A percentile compares a stretch with the other conserved stretches of the same genome.
phyloP scores from a whole-genome alignment of 30 jellyfish, hydroid and myxozoan species.

The Morbakka virulenta region DNA sequence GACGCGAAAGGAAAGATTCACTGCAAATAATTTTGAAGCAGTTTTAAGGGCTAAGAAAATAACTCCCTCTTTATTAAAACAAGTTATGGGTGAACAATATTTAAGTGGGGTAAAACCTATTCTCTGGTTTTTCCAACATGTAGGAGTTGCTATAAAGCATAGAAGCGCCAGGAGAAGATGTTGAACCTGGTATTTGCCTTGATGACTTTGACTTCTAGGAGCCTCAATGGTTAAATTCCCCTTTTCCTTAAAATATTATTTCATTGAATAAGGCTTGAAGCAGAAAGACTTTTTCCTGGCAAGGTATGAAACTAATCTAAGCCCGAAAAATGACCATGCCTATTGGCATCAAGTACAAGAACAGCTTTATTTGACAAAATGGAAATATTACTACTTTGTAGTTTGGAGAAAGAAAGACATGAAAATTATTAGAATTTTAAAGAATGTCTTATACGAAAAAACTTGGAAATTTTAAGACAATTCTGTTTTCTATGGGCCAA shows the following conservation, averaged over 20 bases:
- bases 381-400: too few species aligned
- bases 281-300: not conserved
- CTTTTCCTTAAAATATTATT: conserved; percentile 12
- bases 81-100: not conserved
- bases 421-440: too few species aligned
- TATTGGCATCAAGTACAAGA: conserved; percentile 5
- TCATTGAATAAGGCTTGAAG: conserved; percentile 4
- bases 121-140: conserved; percentile 45
- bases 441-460: too few species aligned
- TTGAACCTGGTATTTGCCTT: conserved; percentile 7
- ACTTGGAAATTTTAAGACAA: too few species aligned
- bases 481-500: too few species aligned
- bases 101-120: conserved; percentile 22
- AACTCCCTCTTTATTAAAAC: conserved; percentile 18
- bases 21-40: conserved; percentile 28
- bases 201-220: too few species aligned
- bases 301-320: not conserved
- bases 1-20: conserved; percentile 17
- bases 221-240: conserved; percentile 53
- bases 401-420: not conserved
- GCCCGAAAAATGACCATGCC: not conserved
- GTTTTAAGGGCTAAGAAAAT: conserved; percentile 22
- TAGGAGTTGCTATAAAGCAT: conserved; percentile 26
- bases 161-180: too few species aligned
- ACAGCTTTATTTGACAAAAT: not conserved